These are phyloP conservation scores for Herminia tarsipennalis DNA, from an alignment of 2,888 invertebrate species.

Conservation along the genomic window DNA sequence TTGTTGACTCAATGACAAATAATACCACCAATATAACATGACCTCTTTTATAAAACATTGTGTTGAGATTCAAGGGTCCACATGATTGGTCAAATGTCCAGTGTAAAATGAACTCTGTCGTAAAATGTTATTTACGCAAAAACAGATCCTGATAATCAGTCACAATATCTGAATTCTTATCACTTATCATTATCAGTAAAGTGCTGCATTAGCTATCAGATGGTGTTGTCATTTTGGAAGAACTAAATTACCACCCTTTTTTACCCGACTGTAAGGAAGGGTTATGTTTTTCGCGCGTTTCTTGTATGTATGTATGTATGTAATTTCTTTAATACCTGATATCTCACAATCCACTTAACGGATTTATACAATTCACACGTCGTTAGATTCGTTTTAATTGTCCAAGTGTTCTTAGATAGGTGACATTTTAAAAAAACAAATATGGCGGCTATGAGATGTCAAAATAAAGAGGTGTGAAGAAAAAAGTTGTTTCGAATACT, in stretches of 20 bases:
- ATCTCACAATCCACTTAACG: too few species aligned
- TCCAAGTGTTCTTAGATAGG: too few species aligned
- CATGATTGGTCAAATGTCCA: conserved; percentile 2
- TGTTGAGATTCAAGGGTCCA: background rate
- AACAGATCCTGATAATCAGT: conserved; percentile 17
- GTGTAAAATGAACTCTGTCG: conserved; percentile 6
- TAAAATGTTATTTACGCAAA: background rate
- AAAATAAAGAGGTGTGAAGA: too few species aligned
- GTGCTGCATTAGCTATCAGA: conserved; percentile 33
- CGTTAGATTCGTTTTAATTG: too few species aligned
- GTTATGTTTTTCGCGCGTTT: too few species aligned
- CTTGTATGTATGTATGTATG: too few species aligned
- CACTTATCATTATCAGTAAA: conserved; percentile 34
- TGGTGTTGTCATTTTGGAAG: conserved; percentile 20
- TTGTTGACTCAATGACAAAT: conserved; percentile 9
- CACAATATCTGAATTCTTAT: conserved; percentile 29
- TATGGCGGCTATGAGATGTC: too few species aligned
- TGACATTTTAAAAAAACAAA: too few species aligned
- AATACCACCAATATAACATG: background rate
- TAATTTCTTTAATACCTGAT: too few species aligned
- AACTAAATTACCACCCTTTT: conserved; percentile 2
- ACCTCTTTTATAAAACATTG: background rate
- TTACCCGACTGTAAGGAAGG: too few species aligned
- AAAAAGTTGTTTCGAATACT: too few species aligned
- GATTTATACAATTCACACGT: too few species aligned